Base-by-base conservation (phyloP, 1,140 invertebrate genomes). In the Mesaphorura yosii region DNA sequence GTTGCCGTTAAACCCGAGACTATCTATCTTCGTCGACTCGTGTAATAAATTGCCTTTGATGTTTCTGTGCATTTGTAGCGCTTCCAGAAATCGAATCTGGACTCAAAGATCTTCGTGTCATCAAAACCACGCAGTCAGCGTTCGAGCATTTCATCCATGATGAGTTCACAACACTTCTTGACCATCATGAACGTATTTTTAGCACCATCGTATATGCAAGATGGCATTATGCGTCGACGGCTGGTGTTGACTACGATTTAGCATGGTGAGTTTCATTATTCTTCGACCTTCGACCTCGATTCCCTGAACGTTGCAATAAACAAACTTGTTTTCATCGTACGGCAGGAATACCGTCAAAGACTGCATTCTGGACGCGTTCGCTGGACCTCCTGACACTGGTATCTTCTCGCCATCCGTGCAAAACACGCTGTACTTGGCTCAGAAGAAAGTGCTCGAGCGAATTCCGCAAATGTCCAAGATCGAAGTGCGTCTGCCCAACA, bases 141-240 rank as follows among this genome's bases (percentile, higher is more conserved):
- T 86, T 86, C 65, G 78, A 77, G 2, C 79, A 84, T 66, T 86
- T 86, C 62, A 75, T 83, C 22, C 76, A 79, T 65, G 83, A 85
- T 60, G 82, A 84, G 57, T 85, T 79, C 60, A 75, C 81, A 22
- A 81, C 81, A 1, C 68, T 86, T 15, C 75, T 79, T 0, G 82
- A 84, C 69, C 73, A 77, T 29, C 74, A 79, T n/a, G 83, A 86
- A 67, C 71, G 83, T 51, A 78, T 84, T 57, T 76, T 76, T 61
- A 84, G 81, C 68, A 86, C 83, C 0, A 70, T 82, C 14, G 80
- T 86, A 2, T 75, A 78, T 47, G 77, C 80, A 5, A 73, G 74
- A 17, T 86, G 83, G 83, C 72, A 76, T 20, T 86, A 82, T 64
- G 78, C 76, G 17, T 74, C 72, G 0, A 72, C 74, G 27, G 65